phyloP scores from a whole-genome alignment of 2,113 vertebrate species.

The Dasyornis broadbenti region DNA sequence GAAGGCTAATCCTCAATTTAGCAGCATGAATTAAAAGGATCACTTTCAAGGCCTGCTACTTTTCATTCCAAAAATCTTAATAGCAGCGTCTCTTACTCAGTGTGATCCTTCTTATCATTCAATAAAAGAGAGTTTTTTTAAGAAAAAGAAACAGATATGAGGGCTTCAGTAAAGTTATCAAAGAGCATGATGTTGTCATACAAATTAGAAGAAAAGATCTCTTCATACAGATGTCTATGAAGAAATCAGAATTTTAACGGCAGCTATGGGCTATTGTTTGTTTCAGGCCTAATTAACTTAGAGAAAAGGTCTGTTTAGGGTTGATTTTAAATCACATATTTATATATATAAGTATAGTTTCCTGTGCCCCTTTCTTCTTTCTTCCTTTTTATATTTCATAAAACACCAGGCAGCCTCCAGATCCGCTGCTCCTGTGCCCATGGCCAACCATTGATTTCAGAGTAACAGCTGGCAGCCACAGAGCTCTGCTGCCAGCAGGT shows the following conservation, averaged over 20 bases:
- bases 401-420: background rate
- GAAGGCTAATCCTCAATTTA: constrained; percentile 13
- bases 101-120: background rate
- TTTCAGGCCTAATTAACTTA: background rate
- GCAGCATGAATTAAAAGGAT: constrained; percentile 7
- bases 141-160: background rate
- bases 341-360: background rate
- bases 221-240: background rate
- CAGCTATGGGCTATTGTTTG: background rate
- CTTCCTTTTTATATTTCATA: background rate
- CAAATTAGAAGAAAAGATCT: background rate
- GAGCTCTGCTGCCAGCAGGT: background rate
- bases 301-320: background rate
- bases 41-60: background rate
- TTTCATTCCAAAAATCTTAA: constrained; percentile 6
- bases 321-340: background rate
- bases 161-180: background rate
- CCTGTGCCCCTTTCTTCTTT: background rate
- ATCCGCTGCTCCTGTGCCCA: background rate
- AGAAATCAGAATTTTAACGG: background rate
- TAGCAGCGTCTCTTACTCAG: background rate
- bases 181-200: background rate
- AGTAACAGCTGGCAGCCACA: background rate
- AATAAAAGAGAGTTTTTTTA: background rate
- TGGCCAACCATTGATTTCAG: background rate